These are phyloP conservation scores for Psix sp. DNA, from an alignment of 1,140 invertebrate genomes.

Conservation along the genomic window DNA sequence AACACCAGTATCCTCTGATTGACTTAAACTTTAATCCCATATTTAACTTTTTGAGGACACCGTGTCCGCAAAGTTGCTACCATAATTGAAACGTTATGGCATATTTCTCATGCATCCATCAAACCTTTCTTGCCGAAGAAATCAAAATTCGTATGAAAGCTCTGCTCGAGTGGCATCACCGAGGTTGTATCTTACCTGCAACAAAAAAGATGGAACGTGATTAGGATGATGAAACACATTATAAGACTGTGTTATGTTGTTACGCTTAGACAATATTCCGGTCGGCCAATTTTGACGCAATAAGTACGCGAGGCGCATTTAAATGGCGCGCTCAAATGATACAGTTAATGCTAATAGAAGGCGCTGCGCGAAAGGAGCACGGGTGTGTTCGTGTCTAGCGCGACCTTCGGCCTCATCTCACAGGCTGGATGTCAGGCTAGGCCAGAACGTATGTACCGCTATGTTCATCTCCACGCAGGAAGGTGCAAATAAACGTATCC, in stretches of 20 bases:
- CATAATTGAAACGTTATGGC: slow-evolving; percentile 2
- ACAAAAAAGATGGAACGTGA: slow-evolving; percentile 10
- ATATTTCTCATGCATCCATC: too few relatives aligned
- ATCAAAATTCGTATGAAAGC: slow-evolving; percentile 10
- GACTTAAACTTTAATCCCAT: too few relatives aligned
- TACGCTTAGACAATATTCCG: slow-evolving; percentile 6
- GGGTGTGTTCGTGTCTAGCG: slow-evolving; percentile 62
- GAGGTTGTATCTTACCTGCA: slow-evolving; percentile 10
- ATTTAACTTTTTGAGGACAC: too few relatives aligned
- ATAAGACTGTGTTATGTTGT: background rate
- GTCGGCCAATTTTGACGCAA: slow-evolving; percentile 32
- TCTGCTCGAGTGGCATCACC: background rate
- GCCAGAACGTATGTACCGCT: slow-evolving; percentile 60
- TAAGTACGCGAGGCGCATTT: slow-evolving; percentile 31
- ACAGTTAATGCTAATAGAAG: slow-evolving; percentile 60
- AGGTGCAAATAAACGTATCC: slow-evolving; percentile 55
- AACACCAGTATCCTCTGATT: too few relatives aligned
- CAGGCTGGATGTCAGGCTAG: slow-evolving; percentile 37
- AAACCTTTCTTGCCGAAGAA: background rate
- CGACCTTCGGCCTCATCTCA: slow-evolving; percentile 64
- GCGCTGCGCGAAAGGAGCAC: slow-evolving; percentile 56
- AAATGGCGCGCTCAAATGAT: slow-evolving; percentile 43
- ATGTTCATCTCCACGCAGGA: slow-evolving; percentile 34
- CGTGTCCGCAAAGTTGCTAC: too few relatives aligned
- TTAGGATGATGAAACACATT: slow-evolving; percentile 17